Base-by-base conservation (phyloP, 2,113 vertebrate genomes). In the Halcyon malimbica region DNA sequence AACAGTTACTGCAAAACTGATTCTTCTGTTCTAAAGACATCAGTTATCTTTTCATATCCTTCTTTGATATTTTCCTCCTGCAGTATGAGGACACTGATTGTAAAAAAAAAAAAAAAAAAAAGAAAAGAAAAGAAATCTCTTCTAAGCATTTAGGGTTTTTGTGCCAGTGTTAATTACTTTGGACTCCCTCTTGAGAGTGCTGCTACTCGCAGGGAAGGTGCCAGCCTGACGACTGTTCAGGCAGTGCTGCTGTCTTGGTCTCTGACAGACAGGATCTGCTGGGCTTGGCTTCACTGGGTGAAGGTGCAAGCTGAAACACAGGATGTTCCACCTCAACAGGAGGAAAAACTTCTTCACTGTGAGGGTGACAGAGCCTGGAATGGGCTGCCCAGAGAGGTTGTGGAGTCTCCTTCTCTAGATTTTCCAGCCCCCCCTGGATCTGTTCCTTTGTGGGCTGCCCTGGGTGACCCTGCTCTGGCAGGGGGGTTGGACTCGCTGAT, bases 151-250 rank as follows among this genome's bases (percentile, higher is more conserved):
- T 64, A 13, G 20, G 46, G 2, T 3, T 6, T 46, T 74, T 50
- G 37, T 83, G 64, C 17, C 76, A 37, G 39, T 12, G 17, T 51
- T 41, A 35, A 78, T 82, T n/a, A 10, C 25, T 46, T 59, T 8
- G 17, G 59, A 3, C 16, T 82, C 59, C 59, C 68, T 77, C 60
- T 67, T 57, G 37, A 50, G 50, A 57, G 76, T 5, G 19, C 23
- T 1, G 2, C 1, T 74, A 50, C 28, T 15, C 0, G 0, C 1
- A 42, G 42, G 63, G 63, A 31, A n/a, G 41, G 64, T 86, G 64
- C 68, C 83, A 67, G 79, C 1, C 59, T n/a, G 53, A 1, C 26
- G 79, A 10, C 28, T 41, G 29, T 10, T 11, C 11, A 11, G 57
- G 69, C 59, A 5, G 18, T 13, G 57, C 90, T 87, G 83, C 79